Percentiles rank a stretch among this genome's conserved stretches.
Evolutionary conservation across 2,113 vertebrate genomes (phyloP).

Genomic region (Amphiprion percula): DNA sequence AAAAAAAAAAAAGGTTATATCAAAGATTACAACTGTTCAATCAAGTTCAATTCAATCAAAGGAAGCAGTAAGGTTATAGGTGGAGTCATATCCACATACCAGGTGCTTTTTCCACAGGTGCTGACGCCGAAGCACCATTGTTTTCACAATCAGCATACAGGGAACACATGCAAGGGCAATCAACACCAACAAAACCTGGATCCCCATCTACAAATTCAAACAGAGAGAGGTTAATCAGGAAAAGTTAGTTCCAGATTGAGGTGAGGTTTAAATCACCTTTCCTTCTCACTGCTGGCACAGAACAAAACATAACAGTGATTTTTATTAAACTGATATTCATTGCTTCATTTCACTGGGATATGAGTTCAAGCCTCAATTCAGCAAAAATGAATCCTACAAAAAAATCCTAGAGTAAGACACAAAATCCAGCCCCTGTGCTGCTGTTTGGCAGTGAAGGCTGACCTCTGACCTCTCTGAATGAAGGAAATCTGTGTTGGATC

Average conservation of each 20-base stretch:
- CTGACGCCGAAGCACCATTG: slow-evolving; percentile 93
- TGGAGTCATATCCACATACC: slow-evolving; percentile 86
- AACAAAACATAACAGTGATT: background rate
- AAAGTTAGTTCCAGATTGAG: background rate
- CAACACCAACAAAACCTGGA: slow-evolving; percentile 95
- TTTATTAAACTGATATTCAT: no score
- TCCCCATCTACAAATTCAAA: slow-evolving; percentile 86
- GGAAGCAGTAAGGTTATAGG: slow-evolving; percentile 29
- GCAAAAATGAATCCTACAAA: background rate
- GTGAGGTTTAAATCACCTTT: background rate
- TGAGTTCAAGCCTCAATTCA: no score
- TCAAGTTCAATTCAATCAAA: slow-evolving; percentile 30
- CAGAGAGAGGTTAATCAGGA: slow-evolving; percentile 63
- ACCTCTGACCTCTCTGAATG: background rate
- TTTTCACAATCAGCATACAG: slow-evolving; percentile 97
- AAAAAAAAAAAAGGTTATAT: slow-evolving; percentile 63
- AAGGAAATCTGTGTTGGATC: background rate
- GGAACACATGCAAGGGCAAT: slow-evolving; percentile 95
- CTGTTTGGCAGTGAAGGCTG: background rate
- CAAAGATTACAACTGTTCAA: slow-evolving; percentile 50
- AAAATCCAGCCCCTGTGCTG: background rate
- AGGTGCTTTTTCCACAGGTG: slow-evolving; percentile 92
- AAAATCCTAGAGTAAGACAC: background rate
- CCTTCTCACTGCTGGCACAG: background rate
- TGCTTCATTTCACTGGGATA: no score